A percentile compares a stretch with the other conserved stretches of the same genome.
Evolutionary conservation across 1,140 invertebrate species (phyloP).

Genomic region (Bombus difficillimus): DNA sequence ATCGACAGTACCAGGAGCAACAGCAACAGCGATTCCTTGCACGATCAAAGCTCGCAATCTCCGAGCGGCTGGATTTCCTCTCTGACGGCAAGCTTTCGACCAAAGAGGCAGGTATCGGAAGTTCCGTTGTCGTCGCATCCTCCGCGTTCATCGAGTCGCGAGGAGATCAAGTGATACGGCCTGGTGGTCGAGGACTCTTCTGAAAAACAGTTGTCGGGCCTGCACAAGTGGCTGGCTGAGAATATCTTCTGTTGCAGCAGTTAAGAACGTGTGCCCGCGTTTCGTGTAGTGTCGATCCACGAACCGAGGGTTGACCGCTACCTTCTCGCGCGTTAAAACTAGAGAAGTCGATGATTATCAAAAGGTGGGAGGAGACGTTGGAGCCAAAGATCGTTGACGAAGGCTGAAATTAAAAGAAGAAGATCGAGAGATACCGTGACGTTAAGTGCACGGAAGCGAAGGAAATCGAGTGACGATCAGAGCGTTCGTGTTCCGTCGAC

Average conservation of each 20-base stretch:
- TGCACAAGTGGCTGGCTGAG: conserved; percentile 76
- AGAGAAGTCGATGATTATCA: background rate
- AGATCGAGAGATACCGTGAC: background rate
- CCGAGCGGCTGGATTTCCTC: conserved; percentile 80
- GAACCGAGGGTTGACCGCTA: background rate
- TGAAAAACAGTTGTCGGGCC: conserved; percentile 58
- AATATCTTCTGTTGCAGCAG: conserved; percentile 76
- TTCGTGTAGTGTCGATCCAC: background rate
- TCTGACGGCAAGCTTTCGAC: conserved; percentile 79
- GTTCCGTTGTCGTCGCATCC: conserved; percentile 61
- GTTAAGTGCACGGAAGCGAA: too few relatives aligned
- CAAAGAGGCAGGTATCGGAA: conserved; percentile 73
- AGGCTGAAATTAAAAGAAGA: background rate
- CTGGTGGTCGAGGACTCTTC: conserved; percentile 67
- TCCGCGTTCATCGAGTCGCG: conserved; percentile 65
- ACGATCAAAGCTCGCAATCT: conserved; percentile 73
- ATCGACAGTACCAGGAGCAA: conserved; percentile 78
- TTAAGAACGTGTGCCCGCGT: conserved; percentile 41
- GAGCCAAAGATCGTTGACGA: conserved; percentile 45
- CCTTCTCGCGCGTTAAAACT: background rate
- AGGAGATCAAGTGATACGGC: conserved; percentile 79
- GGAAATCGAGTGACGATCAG: background rate
- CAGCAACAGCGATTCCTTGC: conserved; percentile 78
- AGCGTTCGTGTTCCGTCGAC: background rate
- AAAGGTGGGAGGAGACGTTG: conserved; percentile 6